phyloP scores from a whole-genome alignment of 2,888 invertebrate species.

The Tachina fera region DNA sequence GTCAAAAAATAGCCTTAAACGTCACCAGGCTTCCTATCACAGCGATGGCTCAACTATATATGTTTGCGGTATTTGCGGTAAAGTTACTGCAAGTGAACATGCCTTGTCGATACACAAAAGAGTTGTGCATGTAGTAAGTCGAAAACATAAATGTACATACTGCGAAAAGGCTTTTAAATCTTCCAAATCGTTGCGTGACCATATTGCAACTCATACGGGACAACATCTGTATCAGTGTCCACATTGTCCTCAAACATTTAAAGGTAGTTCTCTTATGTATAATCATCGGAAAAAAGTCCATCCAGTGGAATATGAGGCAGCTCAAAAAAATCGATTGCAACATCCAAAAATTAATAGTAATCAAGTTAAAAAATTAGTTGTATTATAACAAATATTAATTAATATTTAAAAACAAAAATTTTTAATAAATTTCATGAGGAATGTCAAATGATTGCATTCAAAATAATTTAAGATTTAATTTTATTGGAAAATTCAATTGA shows the following conservation, averaged over 20 bases:
- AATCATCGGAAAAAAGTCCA: conserved; percentile 76
- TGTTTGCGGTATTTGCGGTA: conserved; percentile 74
- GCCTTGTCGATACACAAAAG: conserved; percentile 73
- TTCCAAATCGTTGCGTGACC: conserved; percentile 73
- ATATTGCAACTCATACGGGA: conserved; percentile 76
- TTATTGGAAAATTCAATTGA: too few relatives aligned
- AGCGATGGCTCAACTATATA: conserved; percentile 71
- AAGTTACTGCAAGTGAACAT: conserved; percentile 72
- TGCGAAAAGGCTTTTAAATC: conserved; percentile 75
- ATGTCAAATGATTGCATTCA: too few relatives aligned
- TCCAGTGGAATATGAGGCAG: conserved; percentile 75
- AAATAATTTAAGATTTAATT: neutral
- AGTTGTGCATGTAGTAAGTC: conserved; percentile 72
- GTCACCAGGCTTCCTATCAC: conserved; percentile 73
- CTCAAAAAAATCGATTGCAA: conserved; percentile 65
- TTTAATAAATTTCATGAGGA: too few relatives aligned
- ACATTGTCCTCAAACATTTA: conserved; percentile 76
- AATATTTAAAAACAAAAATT: neutral
- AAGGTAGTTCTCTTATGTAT: conserved; percentile 76
- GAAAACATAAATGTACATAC: conserved; percentile 73
- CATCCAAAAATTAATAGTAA: conserved; percentile 67
- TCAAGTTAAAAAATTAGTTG: conserved; percentile 68
- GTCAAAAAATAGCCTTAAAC: conserved; percentile 70
- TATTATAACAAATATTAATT: conserved; percentile 62
- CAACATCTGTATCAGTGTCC: conserved; percentile 75